phyloP scores from a whole-genome alignment of 2,888 invertebrate genomes.

The Tenthredo distinguenda region DNA sequence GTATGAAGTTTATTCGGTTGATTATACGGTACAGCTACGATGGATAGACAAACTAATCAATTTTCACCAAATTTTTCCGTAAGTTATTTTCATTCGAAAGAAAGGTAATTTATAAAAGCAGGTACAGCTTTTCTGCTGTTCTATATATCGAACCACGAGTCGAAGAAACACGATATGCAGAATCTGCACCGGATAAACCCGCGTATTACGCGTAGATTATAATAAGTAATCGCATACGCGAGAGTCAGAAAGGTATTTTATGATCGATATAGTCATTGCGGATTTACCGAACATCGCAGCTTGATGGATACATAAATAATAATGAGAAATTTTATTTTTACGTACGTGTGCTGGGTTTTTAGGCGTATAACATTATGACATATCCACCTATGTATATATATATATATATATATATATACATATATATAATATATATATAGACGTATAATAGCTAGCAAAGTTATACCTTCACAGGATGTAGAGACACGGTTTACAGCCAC shows the following conservation, averaged over 20 bases:
- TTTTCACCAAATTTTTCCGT: neutral
- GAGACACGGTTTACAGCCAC: neutral
- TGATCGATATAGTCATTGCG: neutral
- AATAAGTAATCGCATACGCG: neutral
- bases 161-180: neutral
- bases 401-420: no score
- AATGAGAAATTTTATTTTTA: neutral
- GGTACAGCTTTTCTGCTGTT: neutral
- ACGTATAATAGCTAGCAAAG: neutral
- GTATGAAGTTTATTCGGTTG: neutral
- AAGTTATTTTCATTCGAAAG: neutral
- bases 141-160: neutral
- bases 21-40: neutral
- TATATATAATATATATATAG: no score
- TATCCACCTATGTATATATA: no score
- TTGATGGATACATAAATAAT: neutral
- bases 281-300: neutral
- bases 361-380: neutral
- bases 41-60: neutral
- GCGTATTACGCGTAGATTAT: neutral
- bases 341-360: neutral
- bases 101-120: neutral
- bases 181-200: neutral
- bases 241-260: neutral
- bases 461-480: constrained; percentile 14